Conservation (phyloP, 92 coral and sea anemone genomes). For the Metridium senile region DNA sequence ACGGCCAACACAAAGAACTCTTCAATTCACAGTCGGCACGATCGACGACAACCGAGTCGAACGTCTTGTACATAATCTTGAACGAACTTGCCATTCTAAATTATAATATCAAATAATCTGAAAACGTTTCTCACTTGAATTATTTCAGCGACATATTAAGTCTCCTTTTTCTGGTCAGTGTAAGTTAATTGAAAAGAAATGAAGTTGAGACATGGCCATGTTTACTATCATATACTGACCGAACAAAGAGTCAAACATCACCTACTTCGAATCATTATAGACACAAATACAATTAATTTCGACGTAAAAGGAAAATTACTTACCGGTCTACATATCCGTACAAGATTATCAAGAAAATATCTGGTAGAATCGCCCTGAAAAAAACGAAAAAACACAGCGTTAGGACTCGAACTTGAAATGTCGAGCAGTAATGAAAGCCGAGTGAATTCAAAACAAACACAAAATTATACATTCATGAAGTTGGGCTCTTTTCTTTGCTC, state of each 20-base stretch:
- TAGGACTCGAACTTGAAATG: background rate
- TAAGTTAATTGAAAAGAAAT: constrained; percentile 7
- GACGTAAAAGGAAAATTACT: constrained; percentile 48
- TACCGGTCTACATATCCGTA: constrained; percentile 95
- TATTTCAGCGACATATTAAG: no score
- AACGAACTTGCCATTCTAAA: no score
- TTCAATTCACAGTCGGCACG: constrained; percentile 20
- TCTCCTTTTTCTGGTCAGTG: background rate
- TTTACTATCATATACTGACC: constrained; percentile 15
- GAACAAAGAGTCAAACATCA: constrained; percentile 46
- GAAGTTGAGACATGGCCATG: constrained; percentile 20
- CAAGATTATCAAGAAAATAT: constrained; percentile 95
- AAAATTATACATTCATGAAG: constrained; percentile 51
- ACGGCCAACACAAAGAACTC: constrained; percentile 19
- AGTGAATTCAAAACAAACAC: constrained; percentile 42
- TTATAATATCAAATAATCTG: constrained; percentile 15
- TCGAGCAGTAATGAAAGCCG: constrained; percentile 10
- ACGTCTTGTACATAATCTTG: no score
- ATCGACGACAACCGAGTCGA: no score
- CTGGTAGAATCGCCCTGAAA: constrained; percentile 97
- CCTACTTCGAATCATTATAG: constrained; percentile 32
- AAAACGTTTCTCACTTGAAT: no score
- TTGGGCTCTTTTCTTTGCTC: background rate
- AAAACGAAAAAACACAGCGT: constrained; percentile 11
- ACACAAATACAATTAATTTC: constrained; percentile 53